Percentiles rank a stretch among this genome's conserved stretches.
These are phyloP conservation scores for Catharus bicknelli DNA, from an alignment of 2,113 vertebrate species.

Conservation along the genomic window DNA sequence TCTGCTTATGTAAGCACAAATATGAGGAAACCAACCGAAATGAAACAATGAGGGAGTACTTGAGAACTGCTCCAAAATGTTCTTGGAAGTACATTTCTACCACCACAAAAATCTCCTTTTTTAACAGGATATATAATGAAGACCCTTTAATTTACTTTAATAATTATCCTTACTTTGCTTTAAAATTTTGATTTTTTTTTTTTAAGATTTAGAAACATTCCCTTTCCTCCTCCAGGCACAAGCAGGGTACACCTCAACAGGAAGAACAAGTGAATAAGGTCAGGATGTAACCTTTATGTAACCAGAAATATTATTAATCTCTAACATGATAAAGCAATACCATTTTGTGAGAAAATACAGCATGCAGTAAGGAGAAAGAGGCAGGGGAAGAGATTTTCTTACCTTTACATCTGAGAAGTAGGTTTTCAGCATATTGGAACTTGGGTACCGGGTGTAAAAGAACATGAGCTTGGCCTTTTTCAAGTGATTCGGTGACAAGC, in stretches of 20 bases:
- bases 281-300: background rate
- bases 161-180: background rate
- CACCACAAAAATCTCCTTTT: constrained; percentile 41
- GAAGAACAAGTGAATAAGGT: constrained; percentile 5
- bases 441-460: constrained; percentile 98
- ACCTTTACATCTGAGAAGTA: constrained; percentile 99
- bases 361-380: background rate
- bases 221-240: background rate
- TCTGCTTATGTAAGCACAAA: constrained; percentile 78
- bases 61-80: constrained; percentile 60
- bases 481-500: constrained; percentile 97
- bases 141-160: background rate
- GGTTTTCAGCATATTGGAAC: constrained; percentile 99
- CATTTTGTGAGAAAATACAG: background rate
- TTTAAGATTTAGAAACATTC: background rate
- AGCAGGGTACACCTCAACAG: background rate
- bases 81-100: constrained; percentile 58
- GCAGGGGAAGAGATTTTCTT: constrained; percentile 48
- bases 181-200: background rate
- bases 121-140: background rate
- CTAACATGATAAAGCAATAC: background rate
- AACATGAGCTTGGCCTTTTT: constrained; percentile 99
- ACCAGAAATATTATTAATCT: background rate
- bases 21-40: constrained; percentile 72
- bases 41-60: constrained; percentile 74